Conservation (phyloP, 2,797 vertebrate species). For the Orestias chungarensis region DNA sequence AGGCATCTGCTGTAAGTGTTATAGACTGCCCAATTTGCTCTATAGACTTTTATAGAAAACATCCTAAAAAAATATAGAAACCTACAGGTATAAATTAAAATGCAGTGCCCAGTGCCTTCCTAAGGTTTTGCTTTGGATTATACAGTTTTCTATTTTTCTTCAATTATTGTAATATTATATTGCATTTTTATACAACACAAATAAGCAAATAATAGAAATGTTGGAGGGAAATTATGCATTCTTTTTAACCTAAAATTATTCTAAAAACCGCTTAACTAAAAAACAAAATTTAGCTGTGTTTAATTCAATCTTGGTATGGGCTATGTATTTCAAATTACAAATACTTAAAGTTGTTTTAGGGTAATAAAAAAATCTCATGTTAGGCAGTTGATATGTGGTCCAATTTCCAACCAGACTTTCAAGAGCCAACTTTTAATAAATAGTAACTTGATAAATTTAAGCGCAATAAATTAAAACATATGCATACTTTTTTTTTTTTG, state of each 20-base stretch:
- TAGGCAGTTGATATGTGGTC: too few species aligned
- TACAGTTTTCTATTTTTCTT: not conserved
- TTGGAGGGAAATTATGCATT: not conserved
- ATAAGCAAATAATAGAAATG: not conserved
- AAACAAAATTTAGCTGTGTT: too few species aligned
- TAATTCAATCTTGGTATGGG: too few species aligned
- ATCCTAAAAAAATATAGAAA: not conserved
- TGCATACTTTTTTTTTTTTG: not conserved
- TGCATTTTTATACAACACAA: too few species aligned
- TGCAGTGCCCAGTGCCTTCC: not conserved
- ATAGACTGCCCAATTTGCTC: not conserved
- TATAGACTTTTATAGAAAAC: not conserved
- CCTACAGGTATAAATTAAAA: not conserved
- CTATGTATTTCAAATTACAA: too few species aligned
- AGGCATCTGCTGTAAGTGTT: not conserved
- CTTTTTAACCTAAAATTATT: not conserved
- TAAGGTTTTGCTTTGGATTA: not conserved
- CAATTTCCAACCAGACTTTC: too few species aligned
- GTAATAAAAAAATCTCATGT: too few species aligned
- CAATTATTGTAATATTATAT: too few species aligned
- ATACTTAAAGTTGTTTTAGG: too few species aligned
- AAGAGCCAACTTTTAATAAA: not conserved
- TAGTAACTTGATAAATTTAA: not conserved
- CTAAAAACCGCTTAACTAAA: too few species aligned
- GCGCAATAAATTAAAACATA: not conserved